These are phyloP conservation scores for Paguma larvata DNA, from an alignment of 2,797 vertebrate genomes.

Conservation along the genomic window DNA sequence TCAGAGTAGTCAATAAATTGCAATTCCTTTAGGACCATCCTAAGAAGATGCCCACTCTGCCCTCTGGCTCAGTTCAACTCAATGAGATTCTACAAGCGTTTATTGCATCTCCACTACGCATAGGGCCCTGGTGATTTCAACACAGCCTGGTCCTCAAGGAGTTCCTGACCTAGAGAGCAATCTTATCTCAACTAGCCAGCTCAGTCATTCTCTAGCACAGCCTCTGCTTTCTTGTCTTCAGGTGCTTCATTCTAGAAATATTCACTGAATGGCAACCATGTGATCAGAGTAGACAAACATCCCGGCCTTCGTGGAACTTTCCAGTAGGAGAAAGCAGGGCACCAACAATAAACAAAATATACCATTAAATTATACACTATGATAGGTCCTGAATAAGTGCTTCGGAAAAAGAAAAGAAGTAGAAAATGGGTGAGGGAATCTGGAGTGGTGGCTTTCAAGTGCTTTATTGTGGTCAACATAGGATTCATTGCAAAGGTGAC, in stretches of 20 bases:
- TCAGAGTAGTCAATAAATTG: neutral
- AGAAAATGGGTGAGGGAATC: neutral
- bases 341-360: neutral
- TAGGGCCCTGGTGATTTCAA: neutral
- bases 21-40: neutral
- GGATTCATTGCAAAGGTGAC: neutral
- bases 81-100: neutral
- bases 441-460: neutral
- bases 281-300: neutral
- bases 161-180: neutral
- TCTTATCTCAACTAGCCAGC: neutral
- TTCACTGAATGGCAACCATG: neutral
- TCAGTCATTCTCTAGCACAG: neutral
- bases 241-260: neutral
- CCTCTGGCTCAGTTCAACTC: neutral
- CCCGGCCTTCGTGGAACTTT: neutral
- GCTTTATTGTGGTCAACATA: neutral
- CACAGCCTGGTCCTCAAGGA: neutral
- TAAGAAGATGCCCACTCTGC: too few species aligned
- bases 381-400: neutral
- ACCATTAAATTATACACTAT: neutral
- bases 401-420: neutral
- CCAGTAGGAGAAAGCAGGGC: neutral
- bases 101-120: neutral
- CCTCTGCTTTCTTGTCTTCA: neutral